Conservation (phyloP, 2,888 invertebrate species). For the Hofmannophila pseudospretella region DNA sequence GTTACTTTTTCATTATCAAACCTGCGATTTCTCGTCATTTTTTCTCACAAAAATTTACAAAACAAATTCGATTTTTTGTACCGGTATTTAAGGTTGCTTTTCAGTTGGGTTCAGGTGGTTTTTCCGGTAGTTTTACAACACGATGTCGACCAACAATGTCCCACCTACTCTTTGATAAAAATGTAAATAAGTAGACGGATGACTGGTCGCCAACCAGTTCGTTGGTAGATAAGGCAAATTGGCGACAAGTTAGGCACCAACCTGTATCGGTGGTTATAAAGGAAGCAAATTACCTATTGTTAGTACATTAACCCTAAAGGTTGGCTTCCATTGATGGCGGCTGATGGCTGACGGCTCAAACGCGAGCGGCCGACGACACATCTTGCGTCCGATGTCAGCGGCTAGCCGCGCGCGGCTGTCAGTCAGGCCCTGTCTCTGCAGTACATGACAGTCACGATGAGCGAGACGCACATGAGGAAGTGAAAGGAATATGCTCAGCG, state of each 20-base stretch:
- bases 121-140: constrained; percentile 66
- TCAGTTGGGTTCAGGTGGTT: constrained; percentile 24
- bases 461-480: too few relatives aligned
- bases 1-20: constrained; percentile 16
- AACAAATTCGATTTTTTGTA: constrained; percentile 19
- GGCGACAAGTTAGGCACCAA: constrained; percentile 15
- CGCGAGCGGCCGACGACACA: too few relatives aligned
- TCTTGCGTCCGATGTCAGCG: too few relatives aligned
- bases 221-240: constrained; percentile 37
- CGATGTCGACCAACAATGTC: constrained; percentile 61
- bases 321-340: too few relatives aligned
- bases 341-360: too few relatives aligned
- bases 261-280: not conserved
- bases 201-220: constrained; percentile 64
- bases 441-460: too few relatives aligned
- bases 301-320: too few relatives aligned
- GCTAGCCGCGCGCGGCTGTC: too few relatives aligned
- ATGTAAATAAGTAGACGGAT: constrained; percentile 74
- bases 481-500: too few relatives aligned
- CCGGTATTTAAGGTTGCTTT: constrained; percentile 24
- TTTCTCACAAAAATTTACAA: constrained; percentile 3
- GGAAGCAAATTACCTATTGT: too few relatives aligned
- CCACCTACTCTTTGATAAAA: constrained; percentile 67
- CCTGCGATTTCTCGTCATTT: constrained; percentile 5
- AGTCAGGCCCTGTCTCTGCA: too few relatives aligned